Evolutionary conservation across 2,113 vertebrate species (phyloP).

Genomic region (Austrofundulus limnaeus): DNA sequence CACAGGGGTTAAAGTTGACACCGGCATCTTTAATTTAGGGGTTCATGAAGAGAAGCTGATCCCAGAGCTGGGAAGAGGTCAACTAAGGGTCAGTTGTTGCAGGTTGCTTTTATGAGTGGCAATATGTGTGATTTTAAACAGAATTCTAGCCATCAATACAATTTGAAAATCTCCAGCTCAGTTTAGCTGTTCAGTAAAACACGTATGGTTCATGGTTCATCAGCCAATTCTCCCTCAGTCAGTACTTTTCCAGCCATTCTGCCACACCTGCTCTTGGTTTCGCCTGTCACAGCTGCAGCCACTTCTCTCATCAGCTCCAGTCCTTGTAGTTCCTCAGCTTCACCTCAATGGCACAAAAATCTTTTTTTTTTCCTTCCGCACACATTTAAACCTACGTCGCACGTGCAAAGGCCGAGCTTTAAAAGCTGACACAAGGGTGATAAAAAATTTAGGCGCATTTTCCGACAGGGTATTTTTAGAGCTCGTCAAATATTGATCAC

Average conservation of each 20-base stretch:
- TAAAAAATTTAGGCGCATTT: not conserved
- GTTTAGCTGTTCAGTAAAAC: no score
- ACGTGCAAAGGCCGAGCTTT: not conserved
- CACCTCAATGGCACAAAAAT: not conserved
- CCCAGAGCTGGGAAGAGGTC: constrained; percentile 50
- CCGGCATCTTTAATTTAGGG: constrained; percentile 61
- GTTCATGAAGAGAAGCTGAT: constrained; percentile 54
- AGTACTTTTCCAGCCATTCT: no score
- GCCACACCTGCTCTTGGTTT: no score
- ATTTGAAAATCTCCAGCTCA: not conserved
- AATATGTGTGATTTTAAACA: not conserved
- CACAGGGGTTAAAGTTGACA: constrained; percentile 51
- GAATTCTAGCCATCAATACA: not conserved
- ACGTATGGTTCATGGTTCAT: no score
- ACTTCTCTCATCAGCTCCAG: no score
- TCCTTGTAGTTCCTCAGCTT: no score
- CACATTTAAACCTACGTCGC: not conserved
- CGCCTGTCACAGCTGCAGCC: no score
- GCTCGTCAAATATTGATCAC: constrained; percentile 18
- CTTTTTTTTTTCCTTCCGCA: not conserved
- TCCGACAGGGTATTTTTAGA: constrained; percentile 4
- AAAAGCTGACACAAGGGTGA: constrained; percentile 4
- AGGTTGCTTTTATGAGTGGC: not conserved
- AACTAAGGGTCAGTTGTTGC: constrained; percentile 50
- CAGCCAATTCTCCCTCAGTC: no score